Percentiles rank a stretch among this genome's conserved stretches.
Evolutionary conservation across 2,888 invertebrate genomes (phyloP).

Genomic region (Dorcus parallelipipedus): DNA sequence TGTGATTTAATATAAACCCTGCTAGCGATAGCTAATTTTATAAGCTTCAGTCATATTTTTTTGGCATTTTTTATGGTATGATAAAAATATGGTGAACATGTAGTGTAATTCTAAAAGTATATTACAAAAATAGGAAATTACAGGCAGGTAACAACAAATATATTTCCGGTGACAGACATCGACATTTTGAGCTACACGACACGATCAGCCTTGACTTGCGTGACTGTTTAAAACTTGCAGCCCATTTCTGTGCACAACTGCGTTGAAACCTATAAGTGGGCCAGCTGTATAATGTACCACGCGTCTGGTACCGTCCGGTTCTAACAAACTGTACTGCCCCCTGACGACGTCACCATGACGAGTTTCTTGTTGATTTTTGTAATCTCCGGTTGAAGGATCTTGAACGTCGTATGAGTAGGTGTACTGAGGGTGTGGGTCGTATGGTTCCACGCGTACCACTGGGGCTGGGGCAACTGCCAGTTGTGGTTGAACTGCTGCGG

Average conservation of each 20-base stretch:
- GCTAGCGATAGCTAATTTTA: too few species aligned
- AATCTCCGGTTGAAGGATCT: not conserved
- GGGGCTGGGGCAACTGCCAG: too few species aligned
- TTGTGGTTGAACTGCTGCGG: conserved; percentile 26
- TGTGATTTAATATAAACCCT: too few species aligned
- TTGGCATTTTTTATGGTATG: too few species aligned
- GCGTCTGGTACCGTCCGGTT: not conserved
- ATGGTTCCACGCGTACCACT: not conserved
- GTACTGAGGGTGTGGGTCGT: not conserved
- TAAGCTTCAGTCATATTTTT: too few species aligned
- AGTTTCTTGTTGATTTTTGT: not conserved
- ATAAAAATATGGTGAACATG: too few species aligned
- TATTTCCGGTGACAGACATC: too few species aligned
- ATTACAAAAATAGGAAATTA: too few species aligned
- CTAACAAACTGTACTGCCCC: not conserved
- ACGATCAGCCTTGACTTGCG: not conserved
- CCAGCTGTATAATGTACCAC: not conserved
- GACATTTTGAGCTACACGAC: too few species aligned
- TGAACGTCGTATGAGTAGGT: not conserved
- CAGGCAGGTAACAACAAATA: too few species aligned
- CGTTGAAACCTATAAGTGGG: not conserved
- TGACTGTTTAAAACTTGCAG: too few species aligned
- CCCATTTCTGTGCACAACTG: not conserved
- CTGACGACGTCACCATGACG: not conserved
- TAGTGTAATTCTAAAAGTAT: too few species aligned